Evolutionary conservation across 2,113 vertebrate genomes (phyloP).

Genomic region (Mystacornis crossleyi): DNA sequence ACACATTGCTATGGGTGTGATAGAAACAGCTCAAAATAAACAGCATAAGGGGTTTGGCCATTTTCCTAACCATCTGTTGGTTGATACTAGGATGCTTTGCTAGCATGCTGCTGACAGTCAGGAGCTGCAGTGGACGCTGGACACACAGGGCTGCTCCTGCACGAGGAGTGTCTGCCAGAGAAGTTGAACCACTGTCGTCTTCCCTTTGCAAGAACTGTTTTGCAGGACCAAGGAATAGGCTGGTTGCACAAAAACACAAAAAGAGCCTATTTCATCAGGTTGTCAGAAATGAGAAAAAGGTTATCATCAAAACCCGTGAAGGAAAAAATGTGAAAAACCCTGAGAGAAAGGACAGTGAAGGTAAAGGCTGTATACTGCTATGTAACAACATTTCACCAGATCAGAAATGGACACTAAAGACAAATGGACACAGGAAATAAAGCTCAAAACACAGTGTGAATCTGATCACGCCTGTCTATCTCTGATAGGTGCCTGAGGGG

Average conservation of each 20-base stretch:
- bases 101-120: fast-evolving
- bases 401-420: background rate
- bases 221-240: background rate
- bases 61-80: background rate
- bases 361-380: background rate
- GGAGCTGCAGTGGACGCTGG: background rate
- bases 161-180: fast-evolving
- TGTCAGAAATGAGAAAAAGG: background rate
- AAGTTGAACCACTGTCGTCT: background rate
- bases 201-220: background rate
- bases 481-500: background rate
- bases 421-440: background rate
- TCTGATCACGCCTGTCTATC: background rate
- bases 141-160: background rate
- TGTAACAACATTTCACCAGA: background rate
- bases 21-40: background rate
- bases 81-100: background rate
- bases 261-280: background rate
- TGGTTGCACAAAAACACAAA: background rate
- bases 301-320: background rate
- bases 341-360: background rate
- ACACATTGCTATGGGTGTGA: background rate
- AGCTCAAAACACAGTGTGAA: background rate
- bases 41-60: fast-evolving
- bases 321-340: background rate